Evolutionary conservation across 2,888 invertebrate genomes (phyloP).

Genomic region (Nymphalis urticae): DNA sequence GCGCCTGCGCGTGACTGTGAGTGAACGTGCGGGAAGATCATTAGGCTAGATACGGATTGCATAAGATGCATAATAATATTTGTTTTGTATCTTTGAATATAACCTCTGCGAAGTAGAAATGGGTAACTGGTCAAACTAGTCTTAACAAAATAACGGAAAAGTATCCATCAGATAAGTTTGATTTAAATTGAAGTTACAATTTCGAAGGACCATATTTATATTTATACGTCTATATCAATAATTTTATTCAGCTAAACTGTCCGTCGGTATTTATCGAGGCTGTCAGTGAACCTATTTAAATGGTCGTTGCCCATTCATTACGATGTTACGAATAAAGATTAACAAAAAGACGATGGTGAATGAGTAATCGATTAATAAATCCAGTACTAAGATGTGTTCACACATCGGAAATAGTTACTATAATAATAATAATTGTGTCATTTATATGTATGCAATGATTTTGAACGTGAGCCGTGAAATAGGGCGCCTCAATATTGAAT

Average conservation of each 20-base stretch:
- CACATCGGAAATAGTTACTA: background rate
- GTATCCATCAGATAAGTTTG: background rate
- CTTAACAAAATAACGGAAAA: no score
- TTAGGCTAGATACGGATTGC: no score
- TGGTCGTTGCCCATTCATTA: slow-evolving; percentile 21
- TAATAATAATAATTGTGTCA: background rate
- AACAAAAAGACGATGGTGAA: slow-evolving; percentile 18
- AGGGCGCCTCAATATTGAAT: slow-evolving; percentile 4
- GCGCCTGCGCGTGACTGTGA: no score
- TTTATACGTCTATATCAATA: slow-evolving; percentile 7
- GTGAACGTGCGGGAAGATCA: no score
- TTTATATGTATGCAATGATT: background rate
- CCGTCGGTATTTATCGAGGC: slow-evolving; percentile 35
- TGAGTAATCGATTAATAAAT: slow-evolving; percentile 5
- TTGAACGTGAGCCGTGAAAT: background rate
- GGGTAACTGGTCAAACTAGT: no score
- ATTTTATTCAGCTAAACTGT: slow-evolving; percentile 12
- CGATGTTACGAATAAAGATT: slow-evolving; percentile 12
- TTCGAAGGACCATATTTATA: background rate
- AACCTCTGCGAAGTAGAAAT: no score
- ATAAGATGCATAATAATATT: no score
- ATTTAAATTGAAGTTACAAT: background rate
- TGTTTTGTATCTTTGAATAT: no score
- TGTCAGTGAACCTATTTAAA: slow-evolving; percentile 27
- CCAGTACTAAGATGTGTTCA: background rate